phyloP scores from a whole-genome alignment of 2,113 vertebrate species.

The Meleagris gallopavo region DNA sequence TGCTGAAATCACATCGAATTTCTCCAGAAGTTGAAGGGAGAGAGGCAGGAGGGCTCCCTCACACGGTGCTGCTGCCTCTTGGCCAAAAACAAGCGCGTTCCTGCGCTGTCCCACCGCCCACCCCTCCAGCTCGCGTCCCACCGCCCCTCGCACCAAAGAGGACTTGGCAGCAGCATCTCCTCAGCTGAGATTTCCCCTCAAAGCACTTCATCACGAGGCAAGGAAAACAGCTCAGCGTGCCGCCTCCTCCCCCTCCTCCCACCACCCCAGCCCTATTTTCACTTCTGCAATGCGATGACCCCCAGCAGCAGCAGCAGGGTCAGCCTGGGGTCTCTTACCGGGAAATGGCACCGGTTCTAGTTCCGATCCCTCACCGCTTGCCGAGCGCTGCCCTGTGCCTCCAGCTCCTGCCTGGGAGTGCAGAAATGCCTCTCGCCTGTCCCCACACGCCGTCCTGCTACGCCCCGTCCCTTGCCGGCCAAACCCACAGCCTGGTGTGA shows the following conservation, averaged over 20 bases:
- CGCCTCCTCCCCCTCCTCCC: not conserved
- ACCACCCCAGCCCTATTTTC: fast-evolving
- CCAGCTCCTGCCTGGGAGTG: not conserved
- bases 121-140: not conserved
- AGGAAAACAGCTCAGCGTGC: not conserved
- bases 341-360: not conserved
- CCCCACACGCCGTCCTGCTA: not conserved
- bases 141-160: fast-evolving
- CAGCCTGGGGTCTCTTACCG: not conserved
- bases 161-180: not conserved
- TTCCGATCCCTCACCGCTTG: not conserved
- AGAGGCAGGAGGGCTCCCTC: not conserved
- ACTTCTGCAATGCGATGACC: fast-evolving
- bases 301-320: fast-evolving
- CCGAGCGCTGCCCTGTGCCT: not conserved
- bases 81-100: fast-evolving
- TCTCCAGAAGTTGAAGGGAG: not conserved
- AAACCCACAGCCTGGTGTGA: not conserved
- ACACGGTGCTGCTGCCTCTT: not conserved
- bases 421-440: not conserved
- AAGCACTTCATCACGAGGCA: fast-evolving
- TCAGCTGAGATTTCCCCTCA: fast-evolving
- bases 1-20: not conserved
- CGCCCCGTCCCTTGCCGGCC: constrained; percentile 7
- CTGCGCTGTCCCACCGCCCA: not conserved